These are phyloP conservation scores for Drosophila watanabei DNA, from an alignment of 1,140 invertebrate species.

Conservation along the genomic window DNA sequence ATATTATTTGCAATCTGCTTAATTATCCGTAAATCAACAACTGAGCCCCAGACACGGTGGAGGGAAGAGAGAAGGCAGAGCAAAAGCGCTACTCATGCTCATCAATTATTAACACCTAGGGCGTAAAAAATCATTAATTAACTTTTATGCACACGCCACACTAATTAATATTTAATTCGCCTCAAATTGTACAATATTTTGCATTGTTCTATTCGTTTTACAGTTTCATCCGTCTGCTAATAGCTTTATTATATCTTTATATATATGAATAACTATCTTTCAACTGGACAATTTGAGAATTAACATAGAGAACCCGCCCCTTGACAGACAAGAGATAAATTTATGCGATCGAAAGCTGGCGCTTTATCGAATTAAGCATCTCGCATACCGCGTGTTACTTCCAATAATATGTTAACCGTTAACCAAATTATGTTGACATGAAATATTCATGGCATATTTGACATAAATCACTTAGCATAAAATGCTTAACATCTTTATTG, in stretches of 20 bases:
- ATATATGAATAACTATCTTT: conserved; percentile 21
- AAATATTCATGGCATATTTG: conserved; percentile 44
- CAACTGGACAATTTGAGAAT: conserved; percentile 22
- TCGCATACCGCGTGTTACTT: conserved; percentile 13
- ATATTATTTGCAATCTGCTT: conserved; percentile 34
- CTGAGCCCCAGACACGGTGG: not conserved
- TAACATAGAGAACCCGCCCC: conserved; percentile 43
- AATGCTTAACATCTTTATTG: conserved; percentile 53
- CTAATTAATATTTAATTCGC: conserved; percentile 77
- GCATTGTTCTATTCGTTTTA: conserved; percentile 60
- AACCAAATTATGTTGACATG: conserved; percentile 52
- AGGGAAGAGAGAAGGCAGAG: not conserved
- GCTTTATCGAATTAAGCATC: conserved; percentile 37
- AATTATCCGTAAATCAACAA: conserved; percentile 55
- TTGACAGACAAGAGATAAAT: conserved; percentile 56
- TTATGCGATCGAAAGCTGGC: conserved; percentile 46
- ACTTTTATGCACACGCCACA: conserved; percentile 66
- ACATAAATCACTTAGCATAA: conserved; percentile 55
- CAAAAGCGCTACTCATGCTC: conserved; percentile 42
- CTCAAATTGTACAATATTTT: conserved; percentile 53
- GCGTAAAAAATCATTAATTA: conserved; percentile 78
- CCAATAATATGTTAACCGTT: conserved; percentile 53
- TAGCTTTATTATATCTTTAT: conserved; percentile 12
- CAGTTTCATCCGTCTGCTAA: conserved; percentile 34
- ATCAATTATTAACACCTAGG: conserved; percentile 74